Percentiles rank a stretch among this genome's conserved stretches.
Evolutionary conservation across 2,113 vertebrate genomes (phyloP).

Genomic region (human (Homo sapiens)): GRCh38 chr6:41576001-41576500

Average conservation of each 20-base stretch:
- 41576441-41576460: not conserved
- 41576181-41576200: not conserved
- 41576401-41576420: not conserved
- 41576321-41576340: not conserved
- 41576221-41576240: not conserved
- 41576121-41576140: not conserved
- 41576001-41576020: not conserved
- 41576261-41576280: not conserved
- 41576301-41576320: not conserved
- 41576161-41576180: not conserved
- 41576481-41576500: not conserved
- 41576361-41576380: not conserved
- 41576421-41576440: accelerated
- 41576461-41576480: not conserved
- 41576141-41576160: not conserved
- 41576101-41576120: not conserved
- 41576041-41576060: accelerated
- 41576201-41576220: not conserved
- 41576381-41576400: not conserved
- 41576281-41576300: not conserved
- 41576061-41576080: accelerated
- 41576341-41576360: not conserved
- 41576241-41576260: not conserved
- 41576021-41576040: not conserved
- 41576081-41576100: not conserved